Percentiles rank a stretch among this genome's conserved stretches.
phyloP scores from a whole-genome alignment of 2,797 vertebrate genomes.

The Pelodytes ibericus region DNA sequence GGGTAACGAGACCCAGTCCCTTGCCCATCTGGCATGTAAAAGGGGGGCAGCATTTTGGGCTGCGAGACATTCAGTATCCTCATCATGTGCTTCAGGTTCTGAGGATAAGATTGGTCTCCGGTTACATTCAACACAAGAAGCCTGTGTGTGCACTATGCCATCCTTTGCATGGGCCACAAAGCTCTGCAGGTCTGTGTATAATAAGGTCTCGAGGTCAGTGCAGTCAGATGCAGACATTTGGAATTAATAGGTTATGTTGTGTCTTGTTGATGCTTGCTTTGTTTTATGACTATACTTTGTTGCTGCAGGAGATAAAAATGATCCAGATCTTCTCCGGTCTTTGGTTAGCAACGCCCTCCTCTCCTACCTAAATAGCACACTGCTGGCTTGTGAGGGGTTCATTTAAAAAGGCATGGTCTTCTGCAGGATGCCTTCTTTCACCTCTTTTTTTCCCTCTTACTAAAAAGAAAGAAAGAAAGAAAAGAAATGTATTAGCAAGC shows the following conservation, averaged over 20 bases:
- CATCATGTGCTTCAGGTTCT: constrained; percentile 12
- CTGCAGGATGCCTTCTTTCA: not conserved
- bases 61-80: constrained; percentile 19
- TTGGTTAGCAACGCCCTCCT: constrained; percentile 32
- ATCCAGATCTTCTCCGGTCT: constrained; percentile 8
- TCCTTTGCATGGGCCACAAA: constrained; percentile 11
- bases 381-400: not conserved
- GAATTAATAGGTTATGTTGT: not conserved
- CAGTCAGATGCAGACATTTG: constrained; percentile 2
- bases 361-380: not conserved
- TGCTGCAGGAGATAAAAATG: constrained; percentile 16
- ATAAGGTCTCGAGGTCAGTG: constrained; percentile 17
- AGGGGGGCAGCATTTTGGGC: not conserved
- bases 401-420: constrained; percentile 33
- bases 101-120: constrained; percentile 5
- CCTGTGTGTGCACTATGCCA: constrained; percentile 14
- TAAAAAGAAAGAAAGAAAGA: not conserved
- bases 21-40: not conserved
- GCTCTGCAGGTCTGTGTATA: constrained; percentile 11
- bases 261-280: not conserved
- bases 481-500: not conserved
- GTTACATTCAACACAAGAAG: constrained; percentile 47
- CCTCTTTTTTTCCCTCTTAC: not conserved
- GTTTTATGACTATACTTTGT: constrained; percentile 20
- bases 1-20: not conserved